These are phyloP conservation scores for Drosophila bunnanda DNA, from an alignment of 2,888 invertebrate genomes.

Conservation along the genomic window DNA sequence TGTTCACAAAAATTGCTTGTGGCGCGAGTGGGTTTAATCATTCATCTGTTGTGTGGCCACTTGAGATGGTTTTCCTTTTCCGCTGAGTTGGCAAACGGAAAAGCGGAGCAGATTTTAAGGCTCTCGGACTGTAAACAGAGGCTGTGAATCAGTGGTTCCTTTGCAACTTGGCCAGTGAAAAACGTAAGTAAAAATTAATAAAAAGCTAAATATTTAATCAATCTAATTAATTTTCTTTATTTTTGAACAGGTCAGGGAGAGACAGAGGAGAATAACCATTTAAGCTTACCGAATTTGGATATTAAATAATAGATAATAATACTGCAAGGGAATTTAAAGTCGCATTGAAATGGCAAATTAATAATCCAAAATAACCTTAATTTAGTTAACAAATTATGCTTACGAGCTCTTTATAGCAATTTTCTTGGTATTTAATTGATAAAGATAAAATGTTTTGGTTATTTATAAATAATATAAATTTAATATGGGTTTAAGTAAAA, in stretches of 20 bases:
- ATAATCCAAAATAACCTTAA: too few relatives aligned
- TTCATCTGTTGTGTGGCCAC: slow-evolving; percentile 3
- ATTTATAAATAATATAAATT: too few relatives aligned
- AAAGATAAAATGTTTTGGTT: too few relatives aligned
- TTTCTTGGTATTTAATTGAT: too few relatives aligned
- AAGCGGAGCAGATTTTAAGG: background rate
- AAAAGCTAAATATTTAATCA: background rate
- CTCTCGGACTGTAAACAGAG: background rate
- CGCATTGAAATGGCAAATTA: too few relatives aligned
- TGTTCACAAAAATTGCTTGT: slow-evolving; percentile 22
- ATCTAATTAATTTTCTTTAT: background rate
- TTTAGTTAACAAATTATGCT: too few relatives aligned
- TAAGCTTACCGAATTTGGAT: background rate
- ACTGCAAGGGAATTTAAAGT: background rate
- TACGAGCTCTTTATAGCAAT: background rate
- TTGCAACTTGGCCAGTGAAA: background rate
- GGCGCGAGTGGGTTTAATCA: slow-evolving; percentile 3
- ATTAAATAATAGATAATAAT: background rate
- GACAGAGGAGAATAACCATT: background rate
- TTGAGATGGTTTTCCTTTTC: slow-evolving; percentile 2
- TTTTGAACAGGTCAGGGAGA: background rate
- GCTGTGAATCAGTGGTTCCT: background rate
- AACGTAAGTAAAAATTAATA: slow-evolving; percentile 6
- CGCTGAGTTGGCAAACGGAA: slow-evolving; percentile 17
- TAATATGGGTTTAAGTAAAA: too few relatives aligned